Evolutionary conservation across 2,888 invertebrate genomes (phyloP), one percentile per base, ranked within the genome.

Genomic region (Oscheius sp.): DNA sequence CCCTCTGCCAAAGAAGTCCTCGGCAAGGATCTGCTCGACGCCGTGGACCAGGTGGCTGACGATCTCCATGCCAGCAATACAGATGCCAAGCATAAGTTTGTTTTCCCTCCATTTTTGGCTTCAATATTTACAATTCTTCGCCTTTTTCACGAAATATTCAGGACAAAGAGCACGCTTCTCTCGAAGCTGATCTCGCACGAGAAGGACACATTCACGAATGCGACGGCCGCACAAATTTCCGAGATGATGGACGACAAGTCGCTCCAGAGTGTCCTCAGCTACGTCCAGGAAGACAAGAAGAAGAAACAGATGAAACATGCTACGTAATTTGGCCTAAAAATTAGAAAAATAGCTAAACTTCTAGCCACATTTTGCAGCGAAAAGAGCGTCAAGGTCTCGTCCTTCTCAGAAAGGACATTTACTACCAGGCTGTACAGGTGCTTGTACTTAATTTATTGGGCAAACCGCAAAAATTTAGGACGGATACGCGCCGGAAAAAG

Each of bases 341-440:
- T 53, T n/a, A 53, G 21, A 53, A 37, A 59, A 37, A 37, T 59
- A 59, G n/a, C 50, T 2, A 32, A 13, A n/a, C 33, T 48, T 66
- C 5, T 21, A 70, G 70, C 2, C 11, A 42, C 1, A 58, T 33
- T 37, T 4, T 50, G 42, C 42, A 29, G n/a, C 53, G 65, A 11
- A 62, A 73, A 33, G 73, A 73, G 11, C 29, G 50, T 3, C 62
- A 62, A 53, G 73, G 63, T 13, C 21, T 73, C 21, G 73, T 73
- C 7, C 51, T 73, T 7, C 35, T 73, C 32, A 70, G 85, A 57
- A 80, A 84, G 47, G 86, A 86, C 74, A 82, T 86, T 53, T 85
- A 85, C 72, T 84, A 85, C 59, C 84, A 85, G 74, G 85, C 86
- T n/a, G 73, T 82, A 9, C 85, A 84, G 74, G 83, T 82, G 13